These are phyloP conservation scores for Ibidorhyncha struthersii DNA, from an alignment of 2,113 vertebrate species.

Conservation along the genomic window DNA sequence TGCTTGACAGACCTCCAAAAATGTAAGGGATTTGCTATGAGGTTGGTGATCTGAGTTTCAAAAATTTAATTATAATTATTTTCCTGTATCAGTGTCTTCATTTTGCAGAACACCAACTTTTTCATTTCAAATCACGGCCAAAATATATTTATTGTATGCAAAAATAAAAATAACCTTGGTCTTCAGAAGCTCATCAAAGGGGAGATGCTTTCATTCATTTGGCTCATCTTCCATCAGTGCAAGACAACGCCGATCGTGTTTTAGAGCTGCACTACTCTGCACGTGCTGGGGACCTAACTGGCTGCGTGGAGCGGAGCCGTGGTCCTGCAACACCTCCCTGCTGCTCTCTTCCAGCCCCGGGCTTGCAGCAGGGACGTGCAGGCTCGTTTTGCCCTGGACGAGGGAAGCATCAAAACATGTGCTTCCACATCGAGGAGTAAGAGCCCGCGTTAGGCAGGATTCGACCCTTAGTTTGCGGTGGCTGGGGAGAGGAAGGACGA, in stretches of 20 bases:
- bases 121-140: neutral
- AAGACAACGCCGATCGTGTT: neutral
- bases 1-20: neutral
- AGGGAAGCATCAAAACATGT: neutral
- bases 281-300: neutral
- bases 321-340: neutral
- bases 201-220: neutral
- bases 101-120: neutral
- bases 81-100: neutral
- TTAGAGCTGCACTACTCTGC: neutral
- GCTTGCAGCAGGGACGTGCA: neutral
- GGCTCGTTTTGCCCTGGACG: rapidly evolving
- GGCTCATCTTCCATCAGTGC: neutral
- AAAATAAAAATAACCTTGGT: neutral
- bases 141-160: neutral
- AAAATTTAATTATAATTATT: neutral
- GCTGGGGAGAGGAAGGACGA: neutral
- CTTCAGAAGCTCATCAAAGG: neutral
- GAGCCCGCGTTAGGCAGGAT: rapidly evolving
- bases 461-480: neutral
- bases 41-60: neutral
- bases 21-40: neutral
- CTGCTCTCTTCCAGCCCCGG: neutral
- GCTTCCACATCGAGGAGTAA: neutral
- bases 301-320: rapidly evolving